Evolutionary conservation across 1,140 invertebrate genomes (phyloP).

Genomic region (Anoplophora glabripennis): DNA sequence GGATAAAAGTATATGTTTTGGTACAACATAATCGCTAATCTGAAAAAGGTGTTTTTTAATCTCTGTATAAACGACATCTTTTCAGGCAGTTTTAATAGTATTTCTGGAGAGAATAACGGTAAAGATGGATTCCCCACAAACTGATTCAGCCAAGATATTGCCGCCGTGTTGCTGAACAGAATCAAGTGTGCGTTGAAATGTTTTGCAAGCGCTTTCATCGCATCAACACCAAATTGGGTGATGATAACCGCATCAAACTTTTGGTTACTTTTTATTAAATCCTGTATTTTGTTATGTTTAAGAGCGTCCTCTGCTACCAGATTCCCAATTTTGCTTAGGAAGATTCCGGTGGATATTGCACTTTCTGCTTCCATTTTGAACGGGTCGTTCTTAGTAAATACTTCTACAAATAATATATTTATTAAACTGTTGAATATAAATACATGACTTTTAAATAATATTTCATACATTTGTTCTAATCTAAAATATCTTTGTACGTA

Average conservation of each 20-base stretch:
- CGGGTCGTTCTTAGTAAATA: no score
- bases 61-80: conserved; percentile 53
- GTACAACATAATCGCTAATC: neutral
- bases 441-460: neutral
- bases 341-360: no score
- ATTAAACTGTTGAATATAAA: neutral
- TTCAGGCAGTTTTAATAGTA: conserved; percentile 36
- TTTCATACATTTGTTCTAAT: neutral
- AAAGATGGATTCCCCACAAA: conserved; percentile 49
- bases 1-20: conserved; percentile 19
- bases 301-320: conserved; percentile 28
- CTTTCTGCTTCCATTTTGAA: no score
- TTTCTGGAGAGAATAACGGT: conserved; percentile 45
- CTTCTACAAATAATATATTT: no score
- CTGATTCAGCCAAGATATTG: conserved; percentile 36
- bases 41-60: conserved; percentile 44
- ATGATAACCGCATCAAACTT: conserved; percentile 63
- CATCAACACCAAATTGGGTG: conserved; percentile 68
- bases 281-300: conserved; percentile 24
- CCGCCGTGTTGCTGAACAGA: conserved; percentile 46
- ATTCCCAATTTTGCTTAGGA: no score
- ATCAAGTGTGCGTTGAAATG: conserved; percentile 63
- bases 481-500: neutral
- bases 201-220: conserved; percentile 60
- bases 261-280: conserved; percentile 20